Base-by-base conservation (phyloP, 2,797 vertebrate species). In the Pelochelys cantorii region DNA sequence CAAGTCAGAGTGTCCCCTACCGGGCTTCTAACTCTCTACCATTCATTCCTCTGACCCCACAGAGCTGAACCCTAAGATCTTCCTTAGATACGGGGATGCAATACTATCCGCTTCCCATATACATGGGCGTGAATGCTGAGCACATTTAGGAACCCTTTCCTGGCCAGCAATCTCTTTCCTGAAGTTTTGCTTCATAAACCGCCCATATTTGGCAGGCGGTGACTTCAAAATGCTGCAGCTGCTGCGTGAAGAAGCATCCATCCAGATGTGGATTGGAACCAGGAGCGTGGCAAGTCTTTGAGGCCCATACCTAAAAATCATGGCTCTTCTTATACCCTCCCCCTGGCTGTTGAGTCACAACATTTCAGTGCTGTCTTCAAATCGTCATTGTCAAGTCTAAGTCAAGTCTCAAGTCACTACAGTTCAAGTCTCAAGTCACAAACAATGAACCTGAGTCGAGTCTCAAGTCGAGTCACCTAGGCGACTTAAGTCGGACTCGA, bases 341-440 rank as follows among this genome's bases (percentile, higher is more conserved):
- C 91, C 95, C 94, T 94, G 94, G 96, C 94, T 96, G 95, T 95
- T 94, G 95, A 96, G 95, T 97, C 95, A 87, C 94, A 91, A 27
- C 71, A 48, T 65, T 85, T 86, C 90, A 94, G 42, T 8, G 8
- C 8, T 48, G 42, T 48, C 42, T 48, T 48, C 42, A 48, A 48
- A 8, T 48, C 42, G 42, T 48, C 42, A 48, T 48, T 48, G 42
- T 48, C 42, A 48, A 48, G 42, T 48, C 42, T 48, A 48, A 48
- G 42, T 48, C 2, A 8, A 48, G 42, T 48, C 42, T 48, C 42
- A 8, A 48, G 42, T 42, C 5, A 42, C 42, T 42, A 42, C 42
- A 42, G 42, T 6, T 42, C 42, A 42, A 42, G 42, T 42, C 42
- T 5, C 42, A 42, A 42, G 42, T 42, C n/a, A n/a, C n/a, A n/a